phyloP scores from a whole-genome alignment of 2,888 invertebrate species.

The Macrostomum cliftonense region DNA sequence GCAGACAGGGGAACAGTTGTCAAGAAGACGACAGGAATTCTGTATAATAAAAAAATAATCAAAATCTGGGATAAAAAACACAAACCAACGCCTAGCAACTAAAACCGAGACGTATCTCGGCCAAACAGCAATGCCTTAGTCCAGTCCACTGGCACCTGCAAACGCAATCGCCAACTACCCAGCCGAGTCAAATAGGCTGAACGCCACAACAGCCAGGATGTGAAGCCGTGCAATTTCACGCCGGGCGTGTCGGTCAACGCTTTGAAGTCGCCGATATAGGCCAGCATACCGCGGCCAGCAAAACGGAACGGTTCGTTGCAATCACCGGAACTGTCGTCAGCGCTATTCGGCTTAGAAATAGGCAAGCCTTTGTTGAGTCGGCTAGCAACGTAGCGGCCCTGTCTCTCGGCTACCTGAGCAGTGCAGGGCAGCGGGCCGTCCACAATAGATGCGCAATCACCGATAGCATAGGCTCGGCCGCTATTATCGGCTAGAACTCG shows the following conservation, averaged over 20 bases:
- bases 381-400: constrained; percentile 33
- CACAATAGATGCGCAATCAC: constrained; percentile 36
- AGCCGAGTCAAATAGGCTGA: constrained; percentile 38
- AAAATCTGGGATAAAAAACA: too few relatives aligned
- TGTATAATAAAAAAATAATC: too few relatives aligned
- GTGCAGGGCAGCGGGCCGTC: constrained; percentile 32
- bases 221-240: constrained; percentile 31
- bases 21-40: too few relatives aligned
- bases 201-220: constrained; percentile 38
- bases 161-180: constrained; percentile 36
- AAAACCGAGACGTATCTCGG: constrained; percentile 35
- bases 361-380: constrained; percentile 18
- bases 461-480: constrained; percentile 31
- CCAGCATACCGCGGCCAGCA: constrained; percentile 35
- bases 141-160: constrained; percentile 40
- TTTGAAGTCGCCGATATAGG: constrained; percentile 36
- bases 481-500: constrained; percentile 22
- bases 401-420: constrained; percentile 38
- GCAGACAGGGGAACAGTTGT: too few relatives aligned
- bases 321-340: too few relatives aligned
- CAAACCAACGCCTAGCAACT: too few relatives aligned
- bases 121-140: constrained; percentile 37
- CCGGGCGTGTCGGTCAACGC: constrained; percentile 34
- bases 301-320: constrained; percentile 23
- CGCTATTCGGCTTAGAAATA: too few relatives aligned